Evolutionary conservation across 2,888 invertebrate species (phyloP), one percentile per base, ranked within the genome.

Genomic region (Epistrophella euchroma): DNA sequence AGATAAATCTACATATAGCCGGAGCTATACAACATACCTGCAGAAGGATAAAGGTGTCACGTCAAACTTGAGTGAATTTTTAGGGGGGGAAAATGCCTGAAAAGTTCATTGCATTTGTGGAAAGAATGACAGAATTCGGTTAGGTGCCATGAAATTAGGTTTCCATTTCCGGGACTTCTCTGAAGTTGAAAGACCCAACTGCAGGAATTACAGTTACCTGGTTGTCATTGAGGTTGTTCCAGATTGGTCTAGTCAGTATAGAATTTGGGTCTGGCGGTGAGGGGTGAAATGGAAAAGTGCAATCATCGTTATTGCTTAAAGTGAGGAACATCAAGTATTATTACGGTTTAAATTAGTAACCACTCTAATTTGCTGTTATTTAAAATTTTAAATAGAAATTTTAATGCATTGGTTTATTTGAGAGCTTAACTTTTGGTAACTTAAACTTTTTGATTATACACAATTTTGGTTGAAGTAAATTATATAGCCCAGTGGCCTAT

Each of bases 1-100:
- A 25, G 22, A 52, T 13, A 25, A 22, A 15, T 22, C 15, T 50
- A 52, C 7, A 52, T 0, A 55, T 22, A n/a, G n/a, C n/a, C n/a
- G n/a, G n/a, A n/a, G n/a, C n/a, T n/a, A 15, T 15, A 37, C 1
- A 1, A 17, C 32, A 6, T 45, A 50, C 52, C 52, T 68, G 50
- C 37, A 70, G 56, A 43, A 64, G 71, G 72, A 73, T 64, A 19
- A 58, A 73, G 81, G 73, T 77, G 77, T 73, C 64, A 75, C 75
- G 47, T 68, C 43, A 73, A 55, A 40, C 55, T 43, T 76, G 72
- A 85, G 76, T 85, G 74, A 86, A 70, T 82, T 86, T 82, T 86
- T 55, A 32, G 25, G 56, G 60, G 45, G 68, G 60, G 45, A 62
- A 74, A 81, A 86, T 70, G 50, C 70, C 45, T 52, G 80, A 43